These are phyloP conservation scores for Callimorpha dominula DNA, from an alignment of 2,888 invertebrate genomes.

Conservation along the genomic window DNA sequence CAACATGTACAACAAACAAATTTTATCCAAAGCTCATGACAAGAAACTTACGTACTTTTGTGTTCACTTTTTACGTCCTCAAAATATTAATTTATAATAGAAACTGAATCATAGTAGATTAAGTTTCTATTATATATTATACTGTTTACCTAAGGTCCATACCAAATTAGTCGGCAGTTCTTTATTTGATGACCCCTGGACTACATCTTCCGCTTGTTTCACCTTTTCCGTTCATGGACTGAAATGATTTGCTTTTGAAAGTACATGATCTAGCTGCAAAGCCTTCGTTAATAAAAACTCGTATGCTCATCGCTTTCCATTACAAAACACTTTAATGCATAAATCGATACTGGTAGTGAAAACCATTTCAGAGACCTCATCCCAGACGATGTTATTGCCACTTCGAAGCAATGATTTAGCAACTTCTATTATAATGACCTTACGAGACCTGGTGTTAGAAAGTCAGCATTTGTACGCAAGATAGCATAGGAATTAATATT, in stretches of 20 bases:
- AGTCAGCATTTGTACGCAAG: slow-evolving; percentile 44
- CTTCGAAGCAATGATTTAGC: slow-evolving; percentile 59
- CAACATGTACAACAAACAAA: too few relatives aligned
- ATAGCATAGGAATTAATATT: slow-evolving; percentile 28
- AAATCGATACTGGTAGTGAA: slow-evolving; percentile 50
- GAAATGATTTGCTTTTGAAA: slow-evolving; percentile 9
- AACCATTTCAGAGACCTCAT: slow-evolving; percentile 46
- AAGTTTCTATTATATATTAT: too few relatives aligned
- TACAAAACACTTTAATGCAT: slow-evolving; percentile 31
- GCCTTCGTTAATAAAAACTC: slow-evolving; percentile 32
- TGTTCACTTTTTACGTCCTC: too few relatives aligned
- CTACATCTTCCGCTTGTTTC: slow-evolving; percentile 9
- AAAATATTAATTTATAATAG: too few relatives aligned
- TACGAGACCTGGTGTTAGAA: slow-evolving; percentile 52
- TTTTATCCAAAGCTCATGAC: too few relatives aligned
- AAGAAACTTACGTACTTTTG: too few relatives aligned
- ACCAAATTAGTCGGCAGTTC: too few relatives aligned
- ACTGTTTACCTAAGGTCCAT: too few relatives aligned
- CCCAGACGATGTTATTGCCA: slow-evolving; percentile 41
- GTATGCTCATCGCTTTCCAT: slow-evolving; percentile 53
- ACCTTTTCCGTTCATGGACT: not conserved
- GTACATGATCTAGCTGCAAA: slow-evolving; percentile 33
- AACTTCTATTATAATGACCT: slow-evolving; percentile 52
- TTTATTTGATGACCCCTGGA: too few relatives aligned
- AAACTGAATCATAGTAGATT: too few relatives aligned